Conservation (phyloP, 1,140 invertebrate genomes). For the Bradynema listronoti region DNA sequence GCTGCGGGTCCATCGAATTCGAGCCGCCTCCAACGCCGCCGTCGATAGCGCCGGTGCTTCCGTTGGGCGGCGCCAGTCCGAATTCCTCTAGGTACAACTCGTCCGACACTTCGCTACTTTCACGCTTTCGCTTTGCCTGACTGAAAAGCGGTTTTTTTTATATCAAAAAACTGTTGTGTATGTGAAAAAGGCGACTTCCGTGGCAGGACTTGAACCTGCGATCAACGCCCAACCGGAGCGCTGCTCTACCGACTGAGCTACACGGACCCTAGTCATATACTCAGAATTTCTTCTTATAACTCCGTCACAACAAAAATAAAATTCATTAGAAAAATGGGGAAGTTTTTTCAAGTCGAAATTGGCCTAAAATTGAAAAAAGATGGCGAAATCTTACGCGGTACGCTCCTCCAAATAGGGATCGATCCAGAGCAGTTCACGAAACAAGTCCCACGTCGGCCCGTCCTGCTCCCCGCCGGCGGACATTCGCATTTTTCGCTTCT, state of each 20-base stretch:
- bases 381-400: conserved; percentile 18
- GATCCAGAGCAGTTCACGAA: conserved; percentile 31
- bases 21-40: conserved; percentile 15
- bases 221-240: no score
- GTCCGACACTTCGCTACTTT: conserved; percentile 29
- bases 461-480: conserved; percentile 9
- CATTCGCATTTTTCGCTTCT: conserved; percentile 38
- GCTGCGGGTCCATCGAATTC: conserved; percentile 3
- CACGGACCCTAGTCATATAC: no score
- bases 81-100: conserved; percentile 21
- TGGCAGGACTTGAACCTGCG: no score
- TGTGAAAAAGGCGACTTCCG: no score
- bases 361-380: neutral
- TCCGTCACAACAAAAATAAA: no score
- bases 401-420: conserved; percentile 35
- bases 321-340: neutral
- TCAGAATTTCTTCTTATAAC: no score
- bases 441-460: conserved; percentile 29
- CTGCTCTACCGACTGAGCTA: no score
- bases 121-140: conserved; percentile 29
- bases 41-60: neutral
- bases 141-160: no score
- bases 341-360: no score
- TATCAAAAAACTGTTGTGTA: no score
- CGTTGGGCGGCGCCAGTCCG: neutral